A percentile compares a stretch with the other conserved stretches of the same genome.
Evolutionary conservation across 2,113 vertebrate species (phyloP).

Genomic region (Bucco capensis): DNA sequence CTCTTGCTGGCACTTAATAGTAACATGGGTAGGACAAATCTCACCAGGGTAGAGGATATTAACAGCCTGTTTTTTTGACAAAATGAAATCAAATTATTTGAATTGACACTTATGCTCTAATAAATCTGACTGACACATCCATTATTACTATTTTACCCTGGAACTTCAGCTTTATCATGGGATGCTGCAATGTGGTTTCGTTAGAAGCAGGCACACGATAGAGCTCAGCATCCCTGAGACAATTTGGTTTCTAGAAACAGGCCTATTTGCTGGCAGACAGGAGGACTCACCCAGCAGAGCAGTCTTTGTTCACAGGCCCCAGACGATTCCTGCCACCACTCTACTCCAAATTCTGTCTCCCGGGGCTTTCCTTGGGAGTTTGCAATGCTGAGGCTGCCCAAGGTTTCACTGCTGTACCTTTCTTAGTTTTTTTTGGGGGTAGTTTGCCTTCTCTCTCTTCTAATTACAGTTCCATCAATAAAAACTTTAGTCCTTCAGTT

Average conservation of each 20-base stretch:
- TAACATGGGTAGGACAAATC: conserved; percentile 22
- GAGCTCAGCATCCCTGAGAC: neutral
- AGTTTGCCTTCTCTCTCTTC: neutral
- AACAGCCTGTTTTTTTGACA: conserved; percentile 7
- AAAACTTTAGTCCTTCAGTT: neutral
- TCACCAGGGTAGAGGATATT: neutral
- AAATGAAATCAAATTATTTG: conserved; percentile 18
- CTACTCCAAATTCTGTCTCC: neutral
- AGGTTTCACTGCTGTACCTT: neutral
- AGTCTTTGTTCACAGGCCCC: neutral
- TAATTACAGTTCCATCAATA: neutral
- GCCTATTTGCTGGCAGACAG: neutral
- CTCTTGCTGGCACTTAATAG: neutral
- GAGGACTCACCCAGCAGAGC: neutral
- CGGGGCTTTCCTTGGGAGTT: neutral
- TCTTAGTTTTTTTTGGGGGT: neutral
- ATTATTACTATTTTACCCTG: neutral
- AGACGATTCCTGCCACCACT: neutral
- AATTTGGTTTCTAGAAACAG: neutral
- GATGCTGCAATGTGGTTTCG: neutral
- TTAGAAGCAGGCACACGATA: neutral
- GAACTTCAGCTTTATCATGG: neutral
- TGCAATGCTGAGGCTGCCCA: neutral
- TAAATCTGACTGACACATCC: neutral
- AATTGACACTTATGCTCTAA: neutral